These are phyloP conservation scores for Cataglyphis rosenhaueri DNA, from an alignment of 2,888 invertebrate species.

Conservation along the genomic window DNA sequence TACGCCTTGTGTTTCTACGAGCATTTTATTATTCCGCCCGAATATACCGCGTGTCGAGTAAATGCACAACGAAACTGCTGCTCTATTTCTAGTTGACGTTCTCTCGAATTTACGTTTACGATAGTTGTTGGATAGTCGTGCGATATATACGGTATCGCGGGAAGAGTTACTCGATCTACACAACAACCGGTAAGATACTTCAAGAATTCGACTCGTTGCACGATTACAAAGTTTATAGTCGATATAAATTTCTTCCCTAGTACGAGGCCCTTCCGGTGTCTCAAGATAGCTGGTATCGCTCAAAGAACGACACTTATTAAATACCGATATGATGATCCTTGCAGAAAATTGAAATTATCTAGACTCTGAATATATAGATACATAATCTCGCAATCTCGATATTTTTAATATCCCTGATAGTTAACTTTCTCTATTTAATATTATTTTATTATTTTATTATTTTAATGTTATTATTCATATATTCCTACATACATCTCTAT, in stretches of 20 bases:
- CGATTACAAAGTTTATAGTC: slow-evolving; percentile 60
- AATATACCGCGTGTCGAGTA: slow-evolving; percentile 28
- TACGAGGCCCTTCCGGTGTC: slow-evolving; percentile 39
- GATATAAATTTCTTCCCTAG: slow-evolving; percentile 44
- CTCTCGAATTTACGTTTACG: slow-evolving; percentile 62
- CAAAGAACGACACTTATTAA: slow-evolving; percentile 26
- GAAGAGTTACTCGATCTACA: slow-evolving; percentile 24
- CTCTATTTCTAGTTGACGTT: slow-evolving; percentile 40
- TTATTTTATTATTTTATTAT: not conserved
- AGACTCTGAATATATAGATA: not conserved
- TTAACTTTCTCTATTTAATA: not conserved
- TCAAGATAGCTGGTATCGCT: slow-evolving; percentile 56
- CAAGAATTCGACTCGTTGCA: slow-evolving; percentile 26
- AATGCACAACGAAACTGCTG: slow-evolving; percentile 9
- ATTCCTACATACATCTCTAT: not conserved
- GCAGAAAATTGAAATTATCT: not conserved
- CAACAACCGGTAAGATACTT: slow-evolving; percentile 46
- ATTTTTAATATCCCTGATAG: not conserved
- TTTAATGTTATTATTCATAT: slow-evolving; percentile 9
- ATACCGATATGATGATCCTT: slow-evolving; percentile 8
- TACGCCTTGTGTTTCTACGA: slow-evolving; percentile 17
- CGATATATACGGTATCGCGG: slow-evolving; percentile 24
- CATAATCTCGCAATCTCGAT: not conserved
- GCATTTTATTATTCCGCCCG: slow-evolving; percentile 41
- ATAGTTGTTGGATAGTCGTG: slow-evolving; percentile 53